These are phyloP conservation scores for Pseudomyrmex flavicornis DNA, from an alignment of 1,140 invertebrate species.

Conservation along the genomic window DNA sequence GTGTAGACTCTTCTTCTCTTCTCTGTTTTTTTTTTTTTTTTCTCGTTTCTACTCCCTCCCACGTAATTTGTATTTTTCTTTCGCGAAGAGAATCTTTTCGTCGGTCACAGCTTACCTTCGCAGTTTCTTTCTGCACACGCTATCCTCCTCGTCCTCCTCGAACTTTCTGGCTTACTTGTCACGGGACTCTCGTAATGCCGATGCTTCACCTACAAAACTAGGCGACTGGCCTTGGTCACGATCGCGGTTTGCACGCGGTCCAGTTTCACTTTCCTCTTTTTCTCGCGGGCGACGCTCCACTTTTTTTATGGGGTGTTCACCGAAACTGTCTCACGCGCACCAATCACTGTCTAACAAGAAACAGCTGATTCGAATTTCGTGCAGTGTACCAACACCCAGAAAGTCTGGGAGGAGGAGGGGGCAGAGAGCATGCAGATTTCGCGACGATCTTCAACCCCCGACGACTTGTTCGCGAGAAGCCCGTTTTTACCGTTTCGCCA, in stretches of 20 bases:
- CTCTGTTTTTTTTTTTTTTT: neutral
- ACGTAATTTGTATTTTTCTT: neutral
- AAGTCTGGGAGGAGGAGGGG: conserved; percentile 5
- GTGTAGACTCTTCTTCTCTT: conserved; percentile 5
- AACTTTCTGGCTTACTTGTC: neutral
- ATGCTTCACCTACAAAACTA: conserved; percentile 24
- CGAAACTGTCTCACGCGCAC: conserved; percentile 58
- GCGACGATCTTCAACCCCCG: conserved; percentile 57
- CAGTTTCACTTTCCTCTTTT: conserved; percentile 43
- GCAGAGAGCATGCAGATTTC: conserved; percentile 50
- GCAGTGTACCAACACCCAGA: conserved; percentile 2
- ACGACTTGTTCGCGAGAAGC: no score
- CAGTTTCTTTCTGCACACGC: conserved; percentile 31
- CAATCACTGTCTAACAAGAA: conserved; percentile 54
- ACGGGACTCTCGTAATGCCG: conserved; percentile 21
- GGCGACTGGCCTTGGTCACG: conserved; percentile 47
- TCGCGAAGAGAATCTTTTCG: conserved; percentile 49
- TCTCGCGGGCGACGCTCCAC: neutral
- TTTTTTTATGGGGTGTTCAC: conserved; percentile 37
- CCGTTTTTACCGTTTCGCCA: no score
- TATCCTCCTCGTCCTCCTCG: neutral
- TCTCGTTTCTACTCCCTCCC: conserved; percentile 17
- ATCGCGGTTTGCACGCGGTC: conserved; percentile 53
- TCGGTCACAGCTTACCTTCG: conserved; percentile 41
- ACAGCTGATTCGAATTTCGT: conserved; percentile 12